phyloP scores from a whole-genome alignment of 2,113 vertebrate genomes.

The Lycaon pictus region DNA sequence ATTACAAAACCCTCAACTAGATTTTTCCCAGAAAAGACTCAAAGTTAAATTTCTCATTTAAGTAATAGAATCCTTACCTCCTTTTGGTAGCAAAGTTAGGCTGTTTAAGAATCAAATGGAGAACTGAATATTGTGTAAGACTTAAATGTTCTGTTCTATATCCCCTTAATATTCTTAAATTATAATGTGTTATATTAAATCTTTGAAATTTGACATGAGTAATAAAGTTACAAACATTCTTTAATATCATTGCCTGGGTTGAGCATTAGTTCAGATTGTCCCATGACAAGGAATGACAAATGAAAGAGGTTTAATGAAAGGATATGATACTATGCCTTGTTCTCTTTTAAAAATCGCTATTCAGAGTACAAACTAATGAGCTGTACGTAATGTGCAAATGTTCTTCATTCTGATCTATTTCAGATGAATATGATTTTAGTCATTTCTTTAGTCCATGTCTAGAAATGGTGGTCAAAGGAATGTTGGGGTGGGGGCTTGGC shows the following conservation, averaged over 20 bases:
- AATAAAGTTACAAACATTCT: neutral
- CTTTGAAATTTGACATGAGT: constrained; percentile 49
- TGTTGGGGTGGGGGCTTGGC: neutral
- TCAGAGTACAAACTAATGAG: neutral
- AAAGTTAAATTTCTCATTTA: neutral
- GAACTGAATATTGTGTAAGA: neutral
- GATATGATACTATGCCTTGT: neutral
- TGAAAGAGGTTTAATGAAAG: neutral
- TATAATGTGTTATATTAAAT: neutral
- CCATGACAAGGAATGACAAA: neutral
- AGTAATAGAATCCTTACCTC: neutral
- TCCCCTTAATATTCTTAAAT: neutral
- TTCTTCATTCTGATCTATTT: neutral
- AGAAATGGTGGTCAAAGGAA: neutral
- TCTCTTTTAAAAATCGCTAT: neutral
- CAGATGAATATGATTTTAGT: neutral
- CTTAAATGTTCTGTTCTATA: neutral
- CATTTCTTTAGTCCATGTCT: neutral
- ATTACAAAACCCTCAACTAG: neutral
- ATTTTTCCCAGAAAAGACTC: neutral
- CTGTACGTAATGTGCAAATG: neutral
- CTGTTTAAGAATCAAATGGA: neutral
- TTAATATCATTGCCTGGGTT: neutral
- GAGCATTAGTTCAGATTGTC: neutral
- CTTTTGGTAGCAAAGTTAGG: neutral